phyloP scores from a whole-genome alignment of 2,797 vertebrate genomes.

The Chelidonichthys spinosus region DNA sequence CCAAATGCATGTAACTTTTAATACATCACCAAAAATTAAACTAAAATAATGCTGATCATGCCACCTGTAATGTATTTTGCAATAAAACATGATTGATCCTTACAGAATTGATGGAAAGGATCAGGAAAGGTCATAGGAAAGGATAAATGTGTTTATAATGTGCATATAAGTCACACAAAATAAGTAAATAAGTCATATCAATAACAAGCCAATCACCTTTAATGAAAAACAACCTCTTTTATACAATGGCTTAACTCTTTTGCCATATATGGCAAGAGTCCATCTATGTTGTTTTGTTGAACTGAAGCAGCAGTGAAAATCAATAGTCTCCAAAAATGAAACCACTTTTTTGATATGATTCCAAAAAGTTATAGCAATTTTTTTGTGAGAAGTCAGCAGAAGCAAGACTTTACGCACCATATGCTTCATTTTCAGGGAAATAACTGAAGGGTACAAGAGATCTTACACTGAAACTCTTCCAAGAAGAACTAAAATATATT shows the following conservation, averaged over 20 bases:
- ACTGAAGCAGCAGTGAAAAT: conserved; percentile 12
- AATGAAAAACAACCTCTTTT: too few relatives aligned
- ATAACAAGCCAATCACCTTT: too few relatives aligned
- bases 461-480: background rate
- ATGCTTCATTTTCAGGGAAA: background rate
- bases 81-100: background rate
- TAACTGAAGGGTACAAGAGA: background rate
- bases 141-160: too few relatives aligned
- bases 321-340: background rate
- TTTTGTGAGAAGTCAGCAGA: conserved; percentile 1
- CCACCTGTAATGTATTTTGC: background rate
- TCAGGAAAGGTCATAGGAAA: too few relatives aligned
- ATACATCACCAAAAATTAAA: background rate
- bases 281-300: conserved; percentile 13
- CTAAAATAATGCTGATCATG: too few relatives aligned
- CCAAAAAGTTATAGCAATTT: conserved; percentile 7
- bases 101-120: background rate
- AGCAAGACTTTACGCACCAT: background rate
- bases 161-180: too few relatives aligned
- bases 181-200: too few relatives aligned
- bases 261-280: too few relatives aligned
- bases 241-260: too few relatives aligned
- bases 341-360: conserved; percentile 12
- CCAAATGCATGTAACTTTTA: background rate
- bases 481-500: background rate